Conservation (phyloP, 2,113 vertebrate species). For the Fulica atra region DNA sequence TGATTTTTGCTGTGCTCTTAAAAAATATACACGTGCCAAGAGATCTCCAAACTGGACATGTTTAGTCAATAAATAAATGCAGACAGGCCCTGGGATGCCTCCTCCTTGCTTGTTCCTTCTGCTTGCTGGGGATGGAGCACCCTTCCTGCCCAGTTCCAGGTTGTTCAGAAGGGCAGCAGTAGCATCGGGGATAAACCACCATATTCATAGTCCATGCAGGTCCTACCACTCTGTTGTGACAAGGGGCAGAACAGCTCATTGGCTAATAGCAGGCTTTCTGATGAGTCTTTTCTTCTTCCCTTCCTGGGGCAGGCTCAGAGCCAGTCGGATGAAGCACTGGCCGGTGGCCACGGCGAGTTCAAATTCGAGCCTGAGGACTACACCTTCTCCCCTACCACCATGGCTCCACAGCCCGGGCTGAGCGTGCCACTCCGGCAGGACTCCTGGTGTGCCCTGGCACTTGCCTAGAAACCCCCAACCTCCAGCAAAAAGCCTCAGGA, state of each 20-base stretch:
- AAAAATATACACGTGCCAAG: background rate
- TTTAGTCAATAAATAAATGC: background rate
- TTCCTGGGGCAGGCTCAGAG: constrained; percentile 69
- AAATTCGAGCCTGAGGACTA: constrained; percentile 91
- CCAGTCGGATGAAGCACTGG: constrained; percentile 62
- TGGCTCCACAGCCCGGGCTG: constrained; percentile 81
- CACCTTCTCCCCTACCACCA: constrained; percentile 75
- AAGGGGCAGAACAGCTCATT: fast-evolving
- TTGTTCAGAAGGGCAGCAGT: fast-evolving
- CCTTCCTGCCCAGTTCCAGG: fast-evolving
- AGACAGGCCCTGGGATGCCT: background rate
- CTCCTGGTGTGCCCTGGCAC: constrained; percentile 91
- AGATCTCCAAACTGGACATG: background rate
- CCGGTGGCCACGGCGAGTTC: constrained; percentile 82
- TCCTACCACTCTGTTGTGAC: fast-evolving
- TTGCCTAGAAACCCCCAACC: constrained; percentile 78
- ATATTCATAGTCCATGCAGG: background rate
- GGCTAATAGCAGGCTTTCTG: background rate
- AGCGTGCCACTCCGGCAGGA: constrained; percentile 75
- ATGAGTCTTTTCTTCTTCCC: background rate
- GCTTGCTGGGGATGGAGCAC: background rate
- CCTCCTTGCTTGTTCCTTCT: background rate
- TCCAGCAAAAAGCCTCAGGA: background rate
- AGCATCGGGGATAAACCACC: background rate
- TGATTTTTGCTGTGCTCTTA: background rate